Base-by-base conservation (phyloP, 2,888 invertebrate species). In the Barypeithes pellucidus region DNA sequence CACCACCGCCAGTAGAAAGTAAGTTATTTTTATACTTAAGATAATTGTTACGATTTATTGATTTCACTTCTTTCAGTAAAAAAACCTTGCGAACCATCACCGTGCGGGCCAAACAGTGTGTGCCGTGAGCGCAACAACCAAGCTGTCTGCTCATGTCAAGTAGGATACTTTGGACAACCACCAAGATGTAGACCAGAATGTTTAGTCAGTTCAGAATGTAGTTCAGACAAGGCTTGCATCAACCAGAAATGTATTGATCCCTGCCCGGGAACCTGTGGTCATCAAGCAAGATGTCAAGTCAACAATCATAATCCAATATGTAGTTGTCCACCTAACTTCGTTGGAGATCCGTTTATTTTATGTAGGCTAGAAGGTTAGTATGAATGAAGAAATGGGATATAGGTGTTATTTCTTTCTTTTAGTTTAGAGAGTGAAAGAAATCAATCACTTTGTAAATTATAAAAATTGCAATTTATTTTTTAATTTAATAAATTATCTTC, bases 271-370 rank as follows among this genome's bases (percentile, higher is more conserved):
- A 87, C 89, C 5, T 91, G 91, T 78, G 91, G 90, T 0, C 80
- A 88, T 1, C 87, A 88, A 70, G 89, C 90, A 3, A 83, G 88
- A 20, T 91, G 91, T 77, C 89, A 89, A 78, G 89, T 90, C 0
- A 86, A 88, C 72, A 89, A 90, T 79, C 91, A 91, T 80, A 90
- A 90, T 78, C 91, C 91, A 0, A 89, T 90, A 36, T 92, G 92
- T 79, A 89, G 89, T 73, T 92, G 92, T 80, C 89, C 90, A 20
- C 84, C 87, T 0, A 86, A 88, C 12, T 89, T 85, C 67, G 86
- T 86, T n/a, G 91, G 91, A 2, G 89, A 90, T 87, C 90, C 90
- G 22, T 90, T 90, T 77, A 84, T 88, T 0, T 85, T 88, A 76
- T 90, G 90, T 76, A 77, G 83, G 45, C 85, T 86, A 82, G 87